Base-by-base conservation (phyloP, 2,113 vertebrate species). In the Rhodinocichla rosea region DNA sequence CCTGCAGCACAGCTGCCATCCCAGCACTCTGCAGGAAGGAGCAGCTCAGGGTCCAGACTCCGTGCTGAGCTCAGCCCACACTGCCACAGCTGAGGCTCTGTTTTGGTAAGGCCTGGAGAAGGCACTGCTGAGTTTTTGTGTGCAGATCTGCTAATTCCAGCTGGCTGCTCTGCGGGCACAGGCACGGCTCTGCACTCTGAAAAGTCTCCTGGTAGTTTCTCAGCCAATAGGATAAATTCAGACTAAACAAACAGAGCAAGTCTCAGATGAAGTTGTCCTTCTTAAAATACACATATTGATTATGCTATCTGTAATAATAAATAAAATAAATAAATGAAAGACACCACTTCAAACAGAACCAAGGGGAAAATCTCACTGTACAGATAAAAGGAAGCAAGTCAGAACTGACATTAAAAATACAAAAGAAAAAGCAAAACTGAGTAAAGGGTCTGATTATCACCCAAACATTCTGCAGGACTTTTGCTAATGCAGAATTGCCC, bases 31-130 rank as follows among this genome's bases (percentile, higher is more conserved):
- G 69, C 30, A 67, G 64, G 35, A 40, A 9, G 12, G 10, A 42
- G 16, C 21, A 69, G 81, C 13, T 35, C 47, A 7, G 13, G 13
- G 15, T 37, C 21, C 13, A 60, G 32, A 20, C 35, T 69, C 13
- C 15, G 35, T 50, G 67, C 55, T 39, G 52, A 19, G 63, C 52
- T 80, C 88, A 37, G 49, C 42, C 42, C 65, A 42, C 55, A 0
- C 1, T 65, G 21, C 53, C 0, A 0, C 7, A 17, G 11, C 32
- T 8, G 3, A n/a, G 45, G 19, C 12, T 33, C 14, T 6, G 9
- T 22, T 55, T 57, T 39, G 14, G 21, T 8, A 15, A 35, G 6
- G 27, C 19, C 45, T 52, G 47, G 40, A 49, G 57, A 83, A 77
- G 79, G 53, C 50, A 20, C 11, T 42, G 63, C 33, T 88, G 62